Conservation (phyloP, 1,140 invertebrate species). For the Colletes gigas region DNA sequence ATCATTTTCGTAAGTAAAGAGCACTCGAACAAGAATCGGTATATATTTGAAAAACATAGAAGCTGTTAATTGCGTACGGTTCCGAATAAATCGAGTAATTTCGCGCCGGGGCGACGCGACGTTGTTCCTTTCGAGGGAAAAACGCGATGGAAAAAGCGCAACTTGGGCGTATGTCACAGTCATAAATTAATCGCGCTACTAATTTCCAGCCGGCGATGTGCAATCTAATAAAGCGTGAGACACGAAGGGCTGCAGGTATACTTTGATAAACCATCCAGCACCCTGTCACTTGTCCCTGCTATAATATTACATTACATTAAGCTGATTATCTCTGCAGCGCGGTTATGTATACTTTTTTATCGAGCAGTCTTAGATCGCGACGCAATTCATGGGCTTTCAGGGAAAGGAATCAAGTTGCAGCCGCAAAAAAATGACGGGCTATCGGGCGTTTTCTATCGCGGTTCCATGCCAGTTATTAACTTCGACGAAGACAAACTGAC, state of each 20-base stretch:
- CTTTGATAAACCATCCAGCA: slow-evolving; percentile 56
- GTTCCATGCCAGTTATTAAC: too few species aligned
- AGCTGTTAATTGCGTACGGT: too few species aligned
- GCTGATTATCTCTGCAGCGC: slow-evolving; percentile 59
- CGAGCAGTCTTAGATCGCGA: slow-evolving; percentile 22
- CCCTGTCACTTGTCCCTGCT: slow-evolving; percentile 24
- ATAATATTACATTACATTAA: slow-evolving; percentile 65
- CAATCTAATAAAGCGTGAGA: slow-evolving; percentile 69
- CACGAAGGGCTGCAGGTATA: slow-evolving; percentile 60
- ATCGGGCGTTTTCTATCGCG: neutral
- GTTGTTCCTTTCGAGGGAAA: neutral
- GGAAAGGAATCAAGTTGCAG: neutral
- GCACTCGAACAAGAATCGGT: too few species aligned
- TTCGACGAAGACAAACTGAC: too few species aligned
- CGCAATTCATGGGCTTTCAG: neutral
- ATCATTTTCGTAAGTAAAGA: too few species aligned
- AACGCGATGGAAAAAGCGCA: neutral
- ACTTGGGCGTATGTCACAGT: slow-evolving; percentile 25
- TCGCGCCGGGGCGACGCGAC: neutral
- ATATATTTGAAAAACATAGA: too few species aligned
- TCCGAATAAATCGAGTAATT: neutral
- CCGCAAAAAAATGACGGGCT: neutral
- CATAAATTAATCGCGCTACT: slow-evolving; percentile 63
- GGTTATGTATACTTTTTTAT: slow-evolving; percentile 39
- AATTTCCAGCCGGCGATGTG: slow-evolving; percentile 52